Percentiles rank a stretch among this genome's conserved stretches.
Evolutionary conservation across 2,888 invertebrate genomes (phyloP).

Genomic region (Stegophylla sp.): DNA sequence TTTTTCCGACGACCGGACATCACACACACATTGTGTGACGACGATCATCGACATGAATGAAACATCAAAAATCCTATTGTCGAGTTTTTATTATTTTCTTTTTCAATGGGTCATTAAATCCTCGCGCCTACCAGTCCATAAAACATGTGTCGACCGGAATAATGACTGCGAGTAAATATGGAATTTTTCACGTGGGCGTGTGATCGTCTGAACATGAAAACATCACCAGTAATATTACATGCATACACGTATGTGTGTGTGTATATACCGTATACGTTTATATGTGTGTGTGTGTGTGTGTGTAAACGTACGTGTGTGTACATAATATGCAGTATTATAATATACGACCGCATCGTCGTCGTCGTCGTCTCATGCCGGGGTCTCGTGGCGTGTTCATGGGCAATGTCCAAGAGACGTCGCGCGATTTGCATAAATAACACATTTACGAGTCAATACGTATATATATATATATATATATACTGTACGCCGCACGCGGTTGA

Average conservation of each 20-base stretch:
- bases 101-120: constrained; percentile 58
- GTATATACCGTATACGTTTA: neutral
- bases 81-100: constrained; percentile 40
- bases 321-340: too few species aligned
- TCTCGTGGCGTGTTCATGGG: constrained; percentile 35
- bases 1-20: constrained; percentile 31
- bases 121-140: neutral
- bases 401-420: constrained; percentile 40
- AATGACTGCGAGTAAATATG: constrained; percentile 52
- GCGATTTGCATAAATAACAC: constrained; percentile 58
- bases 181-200: constrained; percentile 58
- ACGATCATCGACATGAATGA: constrained; percentile 54
- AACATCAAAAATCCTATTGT: constrained; percentile 44
- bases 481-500: neutral
- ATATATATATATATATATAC: neutral
- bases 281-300: neutral
- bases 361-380: too few species aligned
- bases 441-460: constrained; percentile 57
- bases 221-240: constrained; percentile 36
- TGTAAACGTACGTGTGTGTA: neutral
- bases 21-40: constrained; percentile 14
- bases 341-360: neutral
- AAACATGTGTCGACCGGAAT: constrained; percentile 54
- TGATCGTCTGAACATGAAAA: constrained; percentile 56
- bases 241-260: neutral